These are phyloP conservation scores for Proterorhinus semilunaris DNA, from an alignment of 2,113 vertebrate genomes.

Conservation along the genomic window DNA sequence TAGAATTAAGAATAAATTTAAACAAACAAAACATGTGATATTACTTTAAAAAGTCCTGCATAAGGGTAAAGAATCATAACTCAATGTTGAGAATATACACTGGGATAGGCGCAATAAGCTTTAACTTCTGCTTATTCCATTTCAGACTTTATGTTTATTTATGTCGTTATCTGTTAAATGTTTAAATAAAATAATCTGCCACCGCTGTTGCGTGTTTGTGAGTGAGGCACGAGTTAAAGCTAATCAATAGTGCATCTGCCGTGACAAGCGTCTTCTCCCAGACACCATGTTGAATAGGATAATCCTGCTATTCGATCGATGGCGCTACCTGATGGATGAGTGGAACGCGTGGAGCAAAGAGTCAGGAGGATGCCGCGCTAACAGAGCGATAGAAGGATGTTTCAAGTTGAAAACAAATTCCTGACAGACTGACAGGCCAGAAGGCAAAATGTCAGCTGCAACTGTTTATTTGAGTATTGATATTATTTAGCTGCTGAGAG, in stretches of 20 bases:
- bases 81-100: no score
- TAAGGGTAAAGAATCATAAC: no score
- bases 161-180: no score
- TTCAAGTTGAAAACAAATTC: constrained; percentile 41
- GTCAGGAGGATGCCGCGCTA: constrained; percentile 10
- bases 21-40: no score
- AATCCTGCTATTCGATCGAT: constrained; percentile 71
- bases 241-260: constrained; percentile 73
- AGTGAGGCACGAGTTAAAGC: constrained; percentile 56
- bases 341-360: constrained; percentile 17
- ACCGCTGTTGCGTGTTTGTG: constrained; percentile 11
- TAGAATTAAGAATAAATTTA: background rate
- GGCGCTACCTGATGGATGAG: constrained; percentile 64
- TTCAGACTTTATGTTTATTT: no score
- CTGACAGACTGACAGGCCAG: constrained; percentile 25
- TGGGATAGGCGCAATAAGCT: no score
- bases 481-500: constrained; percentile 15
- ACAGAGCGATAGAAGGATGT: constrained; percentile 15
- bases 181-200: no score
- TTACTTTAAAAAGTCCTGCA: no score
- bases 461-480: constrained; percentile 43
- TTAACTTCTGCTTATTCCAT: no score
- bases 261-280: constrained; percentile 65
- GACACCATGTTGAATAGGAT: constrained; percentile 73
- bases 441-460: constrained; percentile 33